Conservation (phyloP, 2,888 invertebrate species). For the Lithodes maja region DNA sequence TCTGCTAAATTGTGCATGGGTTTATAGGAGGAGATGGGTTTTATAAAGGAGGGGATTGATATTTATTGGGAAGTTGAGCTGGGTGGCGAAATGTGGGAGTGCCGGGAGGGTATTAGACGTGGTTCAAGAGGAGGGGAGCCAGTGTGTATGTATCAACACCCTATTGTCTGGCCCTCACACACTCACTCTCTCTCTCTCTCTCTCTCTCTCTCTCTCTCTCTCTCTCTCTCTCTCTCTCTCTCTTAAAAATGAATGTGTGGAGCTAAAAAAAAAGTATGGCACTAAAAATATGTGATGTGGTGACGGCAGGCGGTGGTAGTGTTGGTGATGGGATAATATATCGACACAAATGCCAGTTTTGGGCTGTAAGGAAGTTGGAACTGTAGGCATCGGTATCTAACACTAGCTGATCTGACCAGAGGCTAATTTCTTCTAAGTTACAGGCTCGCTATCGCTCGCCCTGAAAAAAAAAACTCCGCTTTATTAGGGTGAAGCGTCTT, state of each 20-base stretch:
- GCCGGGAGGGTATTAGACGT: conserved; percentile 30
- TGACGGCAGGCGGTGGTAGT: not conserved
- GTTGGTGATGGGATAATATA: too few species aligned
- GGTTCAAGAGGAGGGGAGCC: not conserved
- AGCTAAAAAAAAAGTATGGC: not conserved
- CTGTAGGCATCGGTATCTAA: too few species aligned
- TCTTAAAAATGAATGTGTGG: not conserved
- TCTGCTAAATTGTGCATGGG: too few species aligned
- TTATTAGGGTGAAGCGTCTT: too few species aligned
- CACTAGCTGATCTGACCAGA: too few species aligned
- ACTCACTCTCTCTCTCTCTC: not conserved
- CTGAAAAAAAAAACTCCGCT: too few species aligned
- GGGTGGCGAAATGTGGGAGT: conserved; percentile 4
- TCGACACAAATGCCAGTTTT: too few species aligned
- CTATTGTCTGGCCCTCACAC: conserved; percentile 36
- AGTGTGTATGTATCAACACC: conserved; percentile 42
- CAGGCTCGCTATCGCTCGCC: too few species aligned
- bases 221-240: not conserved
- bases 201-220: conserved; percentile 18
- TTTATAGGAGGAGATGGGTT: too few species aligned
- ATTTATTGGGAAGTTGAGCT: not conserved
- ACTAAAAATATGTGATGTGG: not conserved
- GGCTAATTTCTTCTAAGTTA: too few species aligned
- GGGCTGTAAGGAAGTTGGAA: too few species aligned
- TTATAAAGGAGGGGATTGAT: not conserved